Base-by-base conservation (phyloP, 2,113 vertebrate genomes). In the Thamnophis sirtalis region DNA sequence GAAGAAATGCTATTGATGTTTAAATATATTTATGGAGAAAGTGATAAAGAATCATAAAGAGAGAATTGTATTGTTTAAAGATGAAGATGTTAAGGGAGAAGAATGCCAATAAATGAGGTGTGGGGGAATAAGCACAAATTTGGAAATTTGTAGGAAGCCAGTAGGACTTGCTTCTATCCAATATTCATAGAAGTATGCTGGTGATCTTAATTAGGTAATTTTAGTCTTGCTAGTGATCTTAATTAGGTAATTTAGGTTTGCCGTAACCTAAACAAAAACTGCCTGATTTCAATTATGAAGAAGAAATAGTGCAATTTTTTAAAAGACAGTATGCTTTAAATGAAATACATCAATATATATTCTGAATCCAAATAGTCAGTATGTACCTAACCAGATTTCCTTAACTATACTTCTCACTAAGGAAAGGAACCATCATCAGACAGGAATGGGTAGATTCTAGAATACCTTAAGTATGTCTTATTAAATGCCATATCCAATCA, bases 261-360 rank as follows among this genome's bases (percentile, higher is more conserved):
- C 11, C 87, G 49, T 43, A 87, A 48, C 21, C n/a, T 87, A 55
- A 92, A 53, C 9, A 33, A 90, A 43, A 88, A 93, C 9, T 89
- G 26, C 89, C 28, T 87, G 54, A 53, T 55, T 56, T 43, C 60
- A 68, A 53, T 88, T 49, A 10, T 92, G 24, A 49, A 60, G 38
- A 89, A 91, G 56, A 88, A 95, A 53, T 5, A 3, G 87, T 95
- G 95, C 86, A 93, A 93, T 28, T 87, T 91, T 58, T 92, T 90
- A 50, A 87, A 2, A 87, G 90, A 94, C 22, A 90, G 89, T 93
- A 54, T 28, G 91, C 51, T 93, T 95, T 92, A 11, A 8, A 33
- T 58, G 60, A 91, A 56, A 2, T 53, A 28, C 28, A 21, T 87
- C 51, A 49, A 89, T 93, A n/a, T 84, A 87, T 17, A 8, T 21